These are phyloP conservation scores for Naja naja DNA, from an alignment of 2,113 vertebrate species.

Conservation along the genomic window DNA sequence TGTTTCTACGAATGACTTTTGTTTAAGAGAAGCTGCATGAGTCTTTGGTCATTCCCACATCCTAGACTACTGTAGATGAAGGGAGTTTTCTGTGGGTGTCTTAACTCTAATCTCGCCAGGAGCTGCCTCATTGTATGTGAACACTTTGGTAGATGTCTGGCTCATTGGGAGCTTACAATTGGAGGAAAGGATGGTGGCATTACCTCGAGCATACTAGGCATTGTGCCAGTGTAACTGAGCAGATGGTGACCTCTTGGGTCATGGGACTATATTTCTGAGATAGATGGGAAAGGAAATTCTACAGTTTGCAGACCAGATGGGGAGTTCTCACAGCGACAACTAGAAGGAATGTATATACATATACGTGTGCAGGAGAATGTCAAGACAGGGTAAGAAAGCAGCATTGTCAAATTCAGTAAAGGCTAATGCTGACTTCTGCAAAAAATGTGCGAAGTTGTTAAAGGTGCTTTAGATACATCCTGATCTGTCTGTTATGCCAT, in stretches of 20 bases:
- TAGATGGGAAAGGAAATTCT: slow-evolving; percentile 73
- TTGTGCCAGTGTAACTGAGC: slow-evolving; percentile 76
- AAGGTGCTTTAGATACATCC: slow-evolving; percentile 30
- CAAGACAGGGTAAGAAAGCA: slow-evolving; percentile 25
- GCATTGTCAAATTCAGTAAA: slow-evolving; percentile 38
- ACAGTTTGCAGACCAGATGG: slow-evolving; percentile 70
- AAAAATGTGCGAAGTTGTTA: neutral
- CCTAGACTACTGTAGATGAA: slow-evolving; percentile 71
- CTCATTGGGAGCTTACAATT: slow-evolving; percentile 68
- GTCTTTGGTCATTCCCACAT: slow-evolving; percentile 73
- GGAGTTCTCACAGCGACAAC: slow-evolving; percentile 67
- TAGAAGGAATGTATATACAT: slow-evolving; percentile 42
- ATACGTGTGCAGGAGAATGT: slow-evolving; percentile 51
- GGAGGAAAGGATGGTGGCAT: slow-evolving; percentile 73
- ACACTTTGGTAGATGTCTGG: slow-evolving; percentile 68
- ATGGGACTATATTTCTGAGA: slow-evolving; percentile 75
- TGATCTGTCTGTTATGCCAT: slow-evolving; percentile 20
- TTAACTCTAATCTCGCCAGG: slow-evolving; percentile 70
- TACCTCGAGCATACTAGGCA: slow-evolving; percentile 73
- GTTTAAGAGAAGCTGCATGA: slow-evolving; percentile 69
- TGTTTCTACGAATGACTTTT: slow-evolving; percentile 71
- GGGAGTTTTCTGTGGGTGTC: slow-evolving; percentile 66
- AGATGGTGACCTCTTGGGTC: slow-evolving; percentile 78
- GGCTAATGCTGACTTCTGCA: neutral
- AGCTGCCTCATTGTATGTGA: slow-evolving; percentile 70